These are phyloP conservation scores for Miniopterus natalensis DNA, from an alignment of 2,113 vertebrate species.

Conservation along the genomic window DNA sequence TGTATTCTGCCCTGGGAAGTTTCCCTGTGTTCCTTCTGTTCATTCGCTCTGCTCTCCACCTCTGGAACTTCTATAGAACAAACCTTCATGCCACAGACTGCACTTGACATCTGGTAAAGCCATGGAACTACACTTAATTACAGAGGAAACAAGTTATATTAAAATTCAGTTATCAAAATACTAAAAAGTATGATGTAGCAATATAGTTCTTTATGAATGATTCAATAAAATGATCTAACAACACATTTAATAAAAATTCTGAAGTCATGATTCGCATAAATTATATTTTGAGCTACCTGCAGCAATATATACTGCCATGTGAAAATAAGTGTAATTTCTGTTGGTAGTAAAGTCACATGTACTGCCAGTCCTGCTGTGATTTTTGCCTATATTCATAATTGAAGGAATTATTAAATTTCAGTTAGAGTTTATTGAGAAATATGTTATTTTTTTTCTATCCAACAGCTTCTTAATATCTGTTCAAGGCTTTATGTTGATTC, in stretches of 20 bases:
- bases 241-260: constrained; percentile 1
- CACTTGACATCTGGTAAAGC: not conserved
- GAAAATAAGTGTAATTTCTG: not conserved
- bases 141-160: constrained; percentile 2
- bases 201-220: not conserved
- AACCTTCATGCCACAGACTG: not conserved
- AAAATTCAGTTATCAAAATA: constrained; percentile 16
- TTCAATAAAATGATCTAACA: not conserved
- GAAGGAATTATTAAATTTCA: constrained; percentile 18
- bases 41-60: not conserved
- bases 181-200: not conserved
- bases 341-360: not conserved
- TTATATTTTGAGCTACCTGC: not conserved
- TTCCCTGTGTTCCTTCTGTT: constrained; percentile 21
- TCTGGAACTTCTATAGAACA: not conserved
- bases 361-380: not conserved
- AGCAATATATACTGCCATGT: not conserved
- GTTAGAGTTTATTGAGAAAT: not conserved
- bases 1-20: not conserved
- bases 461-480: not conserved
- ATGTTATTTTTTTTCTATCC: not conserved
- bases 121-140: not conserved
- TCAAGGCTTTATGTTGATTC: not conserved
- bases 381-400: constrained; percentile 24
- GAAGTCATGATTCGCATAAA: not conserved